Conservation (phyloP, 2,888 invertebrate species). For the Byasa hedistus region DNA sequence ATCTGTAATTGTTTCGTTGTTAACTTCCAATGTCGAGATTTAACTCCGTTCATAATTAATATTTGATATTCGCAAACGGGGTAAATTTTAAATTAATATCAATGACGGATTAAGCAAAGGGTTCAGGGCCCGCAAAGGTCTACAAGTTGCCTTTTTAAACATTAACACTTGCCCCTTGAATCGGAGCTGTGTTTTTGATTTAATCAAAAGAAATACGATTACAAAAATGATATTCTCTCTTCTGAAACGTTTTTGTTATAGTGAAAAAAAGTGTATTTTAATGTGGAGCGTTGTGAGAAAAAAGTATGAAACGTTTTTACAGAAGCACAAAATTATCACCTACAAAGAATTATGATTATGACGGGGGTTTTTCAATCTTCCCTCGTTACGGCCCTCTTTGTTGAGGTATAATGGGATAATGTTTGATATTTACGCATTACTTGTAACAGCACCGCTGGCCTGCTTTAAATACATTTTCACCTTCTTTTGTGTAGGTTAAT, state of each 20-base stretch:
- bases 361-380: conserved; percentile 23
- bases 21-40: too few species aligned
- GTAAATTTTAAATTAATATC: conserved; percentile 18
- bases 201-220: too few species aligned
- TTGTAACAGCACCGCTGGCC: conserved; percentile 7
- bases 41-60: conserved; percentile 14
- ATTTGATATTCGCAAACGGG: conserved; percentile 17
- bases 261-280: too few species aligned
- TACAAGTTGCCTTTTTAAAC: background rate
- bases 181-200: too few species aligned
- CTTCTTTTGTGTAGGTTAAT: background rate
- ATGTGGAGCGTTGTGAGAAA: background rate
- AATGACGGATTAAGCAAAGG: conserved; percentile 10
- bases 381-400: conserved; percentile 24
- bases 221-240: too few species aligned
- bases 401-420: conserved; percentile 22
- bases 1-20: too few species aligned
- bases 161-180: too few species aligned
- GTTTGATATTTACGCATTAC: conserved; percentile 24
- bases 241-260: too few species aligned
- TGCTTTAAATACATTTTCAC: conserved; percentile 7
- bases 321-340: conserved; percentile 18
- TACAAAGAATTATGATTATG: conserved; percentile 25
- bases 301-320: conserved; percentile 17
- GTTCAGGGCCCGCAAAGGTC: background rate